phyloP scores from a whole-genome alignment of 2,113 vertebrate species.

The Taxidea taxus region DNA sequence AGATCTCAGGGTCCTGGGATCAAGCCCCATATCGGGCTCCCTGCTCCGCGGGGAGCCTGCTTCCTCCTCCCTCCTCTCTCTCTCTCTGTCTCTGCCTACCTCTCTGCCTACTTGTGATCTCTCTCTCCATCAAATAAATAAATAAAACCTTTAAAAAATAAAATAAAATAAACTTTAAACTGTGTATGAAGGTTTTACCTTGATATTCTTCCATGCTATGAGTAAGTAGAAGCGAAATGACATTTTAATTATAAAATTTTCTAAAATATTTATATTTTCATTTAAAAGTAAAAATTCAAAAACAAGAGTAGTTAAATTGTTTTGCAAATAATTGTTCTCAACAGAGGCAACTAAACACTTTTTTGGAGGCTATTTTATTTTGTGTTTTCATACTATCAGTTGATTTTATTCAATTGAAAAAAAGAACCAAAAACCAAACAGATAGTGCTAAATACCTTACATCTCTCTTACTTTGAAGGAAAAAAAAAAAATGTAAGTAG shows the following conservation, averaged over 20 bases:
- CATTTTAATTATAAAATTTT: neutral
- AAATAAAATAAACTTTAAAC: conserved; percentile 55
- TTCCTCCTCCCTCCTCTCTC: too few relatives aligned
- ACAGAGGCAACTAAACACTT: neutral
- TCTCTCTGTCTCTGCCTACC: too few relatives aligned
- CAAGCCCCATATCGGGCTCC: too few relatives aligned
- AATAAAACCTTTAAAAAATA: too few relatives aligned
- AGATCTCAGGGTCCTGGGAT: too few relatives aligned
- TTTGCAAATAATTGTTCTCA: conserved; percentile 6
- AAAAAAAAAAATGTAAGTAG: neutral
- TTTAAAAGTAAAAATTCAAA: conserved; percentile 22
- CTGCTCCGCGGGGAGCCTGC: too few relatives aligned
- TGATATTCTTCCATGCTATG: conserved; percentile 17
- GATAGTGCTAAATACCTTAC: neutral
- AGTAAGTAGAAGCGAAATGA: neutral
- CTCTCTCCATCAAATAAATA: too few relatives aligned
- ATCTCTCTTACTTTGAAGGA: neutral
- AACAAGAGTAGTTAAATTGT: neutral
- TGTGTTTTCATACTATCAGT: neutral
- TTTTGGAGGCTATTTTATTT: neutral
- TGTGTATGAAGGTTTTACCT: conserved; percentile 37
- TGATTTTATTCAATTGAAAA: neutral
- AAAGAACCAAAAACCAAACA: neutral
- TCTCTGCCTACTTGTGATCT: too few relatives aligned
- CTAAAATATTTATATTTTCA: conserved; percentile 5